phyloP scores from a whole-genome alignment of 2,113 vertebrate genomes.

The Limanda limanda region DNA sequence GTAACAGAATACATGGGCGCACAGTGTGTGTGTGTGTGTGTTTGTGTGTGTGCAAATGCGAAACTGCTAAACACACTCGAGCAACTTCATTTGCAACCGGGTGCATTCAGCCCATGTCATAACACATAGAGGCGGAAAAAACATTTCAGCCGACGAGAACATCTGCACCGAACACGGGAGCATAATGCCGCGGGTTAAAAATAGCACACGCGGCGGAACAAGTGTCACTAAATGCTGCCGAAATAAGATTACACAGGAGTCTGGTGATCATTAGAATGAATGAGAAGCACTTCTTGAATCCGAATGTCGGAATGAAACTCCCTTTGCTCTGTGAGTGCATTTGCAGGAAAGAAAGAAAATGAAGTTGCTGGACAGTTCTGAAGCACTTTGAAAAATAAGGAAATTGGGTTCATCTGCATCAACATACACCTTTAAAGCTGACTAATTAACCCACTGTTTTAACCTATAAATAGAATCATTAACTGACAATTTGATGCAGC shows the following conservation, averaged over 20 bases:
- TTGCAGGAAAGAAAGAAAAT: not conserved
- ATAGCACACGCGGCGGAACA: conserved; percentile 39
- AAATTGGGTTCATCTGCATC: too few species aligned
- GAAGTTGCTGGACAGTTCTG: too few species aligned
- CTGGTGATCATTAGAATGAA: conserved; percentile 52
- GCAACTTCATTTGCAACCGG: conserved; percentile 7
- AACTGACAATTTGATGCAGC: too few species aligned
- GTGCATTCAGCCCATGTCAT: conserved; percentile 27
- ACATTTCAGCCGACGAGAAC: conserved; percentile 34
- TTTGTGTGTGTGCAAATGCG: conserved; percentile 6
- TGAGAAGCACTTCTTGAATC: conserved; percentile 51
- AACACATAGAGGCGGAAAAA: conserved; percentile 19
- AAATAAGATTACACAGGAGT: conserved; percentile 63
- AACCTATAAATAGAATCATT: too few species aligned
- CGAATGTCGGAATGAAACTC: conserved; percentile 13
- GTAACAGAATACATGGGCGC: not conserved
- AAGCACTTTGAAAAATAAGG: too few species aligned
- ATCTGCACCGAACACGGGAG: conserved; percentile 56
- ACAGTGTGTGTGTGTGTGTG: not conserved
- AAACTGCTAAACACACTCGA: not conserved
- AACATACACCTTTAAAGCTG: too few species aligned
- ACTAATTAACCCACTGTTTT: too few species aligned
- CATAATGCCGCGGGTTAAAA: conserved; percentile 47
- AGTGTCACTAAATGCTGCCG: conserved; percentile 38
- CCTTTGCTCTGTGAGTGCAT: not conserved